Evolutionary conservation across 2,797 vertebrate species (phyloP).

Genomic region (Sebastes trivittatus): DNA sequence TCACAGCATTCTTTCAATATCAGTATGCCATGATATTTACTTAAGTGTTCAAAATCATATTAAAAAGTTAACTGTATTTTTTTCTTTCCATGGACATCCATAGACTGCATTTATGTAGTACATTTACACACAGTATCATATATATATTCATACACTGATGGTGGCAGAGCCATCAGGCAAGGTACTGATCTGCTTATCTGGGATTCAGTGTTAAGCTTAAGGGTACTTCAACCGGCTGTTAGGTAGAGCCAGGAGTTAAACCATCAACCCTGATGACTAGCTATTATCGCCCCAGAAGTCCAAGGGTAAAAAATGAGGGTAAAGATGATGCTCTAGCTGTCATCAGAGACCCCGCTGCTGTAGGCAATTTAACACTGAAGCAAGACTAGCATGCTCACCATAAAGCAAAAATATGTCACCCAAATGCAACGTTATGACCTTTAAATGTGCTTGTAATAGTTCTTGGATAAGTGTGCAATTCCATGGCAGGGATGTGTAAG

Average conservation of each 20-base stretch:
- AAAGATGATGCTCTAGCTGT: neutral
- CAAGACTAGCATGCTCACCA: constrained; percentile 13
- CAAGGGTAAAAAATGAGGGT: neutral
- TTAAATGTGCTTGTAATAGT: constrained; percentile 34
- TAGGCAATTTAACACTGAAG: constrained; percentile 15
- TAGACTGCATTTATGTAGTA: neutral
- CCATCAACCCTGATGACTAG: neutral
- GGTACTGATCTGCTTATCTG: neutral
- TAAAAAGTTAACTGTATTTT: neutral
- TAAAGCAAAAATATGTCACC: neutral
- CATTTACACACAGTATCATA: neutral
- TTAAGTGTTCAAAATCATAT: neutral
- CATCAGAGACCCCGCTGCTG: constrained; percentile 1
- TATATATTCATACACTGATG: neutral
- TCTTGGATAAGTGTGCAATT: constrained; percentile 8
- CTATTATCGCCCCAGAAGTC: neutral
- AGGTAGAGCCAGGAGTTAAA: neutral
- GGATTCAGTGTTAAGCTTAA: neutral
- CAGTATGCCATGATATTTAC: neutral
- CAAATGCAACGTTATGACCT: neutral
- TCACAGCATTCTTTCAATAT: neutral
- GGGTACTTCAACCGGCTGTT: neutral
- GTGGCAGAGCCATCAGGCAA: neutral
- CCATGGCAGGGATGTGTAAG: neutral
- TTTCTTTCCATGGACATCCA: neutral